Conservation (phyloP, 2,113 vertebrate genomes). For the Entelurus aequoreus region DNA sequence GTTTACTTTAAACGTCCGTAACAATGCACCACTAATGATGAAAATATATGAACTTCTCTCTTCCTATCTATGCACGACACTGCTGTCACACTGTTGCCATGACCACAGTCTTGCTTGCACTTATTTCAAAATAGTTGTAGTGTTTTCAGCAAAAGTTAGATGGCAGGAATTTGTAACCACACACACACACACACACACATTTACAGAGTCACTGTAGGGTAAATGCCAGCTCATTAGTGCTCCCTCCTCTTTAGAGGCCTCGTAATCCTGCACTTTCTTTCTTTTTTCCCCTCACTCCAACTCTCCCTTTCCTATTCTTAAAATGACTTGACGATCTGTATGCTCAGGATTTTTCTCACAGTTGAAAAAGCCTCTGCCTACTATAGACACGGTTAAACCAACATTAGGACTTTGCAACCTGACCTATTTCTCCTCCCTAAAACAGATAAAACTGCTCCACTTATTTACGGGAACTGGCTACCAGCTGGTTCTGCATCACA, state of each 20-base stretch:
- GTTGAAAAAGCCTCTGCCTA: conserved; percentile 11
- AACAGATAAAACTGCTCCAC: background rate
- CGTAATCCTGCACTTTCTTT: conserved; percentile 56
- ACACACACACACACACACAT: background rate
- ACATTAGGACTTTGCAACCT: background rate
- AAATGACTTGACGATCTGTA: background rate
- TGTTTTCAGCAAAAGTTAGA: background rate
- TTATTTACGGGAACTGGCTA: no score
- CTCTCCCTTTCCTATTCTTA: background rate
- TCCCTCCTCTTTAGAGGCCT: conserved; percentile 50
- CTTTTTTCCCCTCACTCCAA: conserved; percentile 7
- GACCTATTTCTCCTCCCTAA: background rate
- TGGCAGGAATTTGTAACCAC: background rate
- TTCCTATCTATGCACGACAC: no score
- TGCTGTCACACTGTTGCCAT: no score
- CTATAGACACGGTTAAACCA: background rate
- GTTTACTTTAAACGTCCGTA: no score
- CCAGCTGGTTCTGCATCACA: no score
- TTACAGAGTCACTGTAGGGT: conserved; percentile 42
- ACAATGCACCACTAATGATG: no score
- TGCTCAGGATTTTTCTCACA: conserved; percentile 16
- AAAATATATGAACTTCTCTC: no score
- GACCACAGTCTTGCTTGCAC: no score
- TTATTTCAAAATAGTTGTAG: background rate
- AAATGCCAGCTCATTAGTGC: conserved; percentile 67